Evolutionary conservation across 1,140 invertebrate species (phyloP), one percentile per base, ranked within the genome.

Genomic region (Drosophila melanica): DNA sequence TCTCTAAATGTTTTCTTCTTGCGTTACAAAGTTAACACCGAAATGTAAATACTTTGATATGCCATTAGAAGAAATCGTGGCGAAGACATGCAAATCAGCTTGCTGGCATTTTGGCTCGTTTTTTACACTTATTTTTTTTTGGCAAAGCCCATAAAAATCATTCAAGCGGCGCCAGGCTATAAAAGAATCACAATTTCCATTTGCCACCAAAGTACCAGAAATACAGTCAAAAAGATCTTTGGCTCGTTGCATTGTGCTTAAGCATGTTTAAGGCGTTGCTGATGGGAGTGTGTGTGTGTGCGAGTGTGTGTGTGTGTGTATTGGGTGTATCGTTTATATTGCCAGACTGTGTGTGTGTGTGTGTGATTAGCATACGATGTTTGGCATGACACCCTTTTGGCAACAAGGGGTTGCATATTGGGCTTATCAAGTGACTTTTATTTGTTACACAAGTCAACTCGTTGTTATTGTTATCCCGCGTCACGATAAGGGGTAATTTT

Each of bases 331-430:
- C 44, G 44, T 20, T 45, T 45, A 45, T 45, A 45, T 18, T 45
- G 58, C 39, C 39, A 41, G 39, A 23, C 10, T 60, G 62, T 77
- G 71, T 69, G 58, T 86, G 82, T 60, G 62, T 77, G 71, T 69
- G 58, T 86, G 82, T 87, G 84, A 87, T 87, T 87, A 89, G 84
- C 82, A 87, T 87, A 89, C 84, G 72, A 71, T 77, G 70, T 87
- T 85, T 71, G 39, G 81, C 74, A 69, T 44, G 67, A 81, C 81
- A 85, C 81, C 82, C 81, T 81, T 85, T 84, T 50, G 54, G 62
- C 73, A 58, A 37, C 51, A 81, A 79, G 79, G 79, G 82, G 79
- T 87, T 87, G 55, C 69, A 75, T 70, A 77, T 82, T 73, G 79
- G 79, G 84, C 84, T 89, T 82, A 87, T 87, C 82, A 87, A 71